Evolutionary conservation across 2,797 vertebrate species (phyloP).

Genomic region (Anguilla megastoma): DNA sequence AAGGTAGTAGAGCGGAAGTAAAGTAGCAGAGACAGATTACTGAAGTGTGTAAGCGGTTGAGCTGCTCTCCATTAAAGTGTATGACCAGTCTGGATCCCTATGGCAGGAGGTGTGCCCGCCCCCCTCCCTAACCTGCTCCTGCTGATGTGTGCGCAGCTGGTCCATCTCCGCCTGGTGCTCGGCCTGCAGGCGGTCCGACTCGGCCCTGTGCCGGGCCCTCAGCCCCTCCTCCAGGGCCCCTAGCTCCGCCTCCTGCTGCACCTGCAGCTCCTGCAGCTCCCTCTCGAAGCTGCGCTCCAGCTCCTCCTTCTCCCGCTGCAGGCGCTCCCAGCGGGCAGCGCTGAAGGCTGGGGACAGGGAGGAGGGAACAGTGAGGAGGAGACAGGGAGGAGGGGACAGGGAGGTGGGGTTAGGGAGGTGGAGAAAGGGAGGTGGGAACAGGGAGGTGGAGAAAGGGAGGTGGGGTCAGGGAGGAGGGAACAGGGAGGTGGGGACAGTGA

Average conservation of each 20-base stretch:
- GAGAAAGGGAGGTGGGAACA: neutral
- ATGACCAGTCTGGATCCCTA: neutral
- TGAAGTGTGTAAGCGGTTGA: neutral
- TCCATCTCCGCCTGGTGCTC: constrained; percentile 82
- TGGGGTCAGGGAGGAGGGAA: neutral
- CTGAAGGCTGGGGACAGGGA: constrained; percentile 72
- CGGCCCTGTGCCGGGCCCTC: constrained; percentile 72
- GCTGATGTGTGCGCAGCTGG: constrained; percentile 78
- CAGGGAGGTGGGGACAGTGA: neutral
- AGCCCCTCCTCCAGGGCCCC: constrained; percentile 78
- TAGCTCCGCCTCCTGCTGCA: constrained; percentile 84
- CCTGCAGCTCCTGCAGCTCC: constrained; percentile 78
- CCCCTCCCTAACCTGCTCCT: constrained; percentile 80
- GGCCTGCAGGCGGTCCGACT: constrained; percentile 75
- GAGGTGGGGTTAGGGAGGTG: neutral
- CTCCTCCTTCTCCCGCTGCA: constrained; percentile 83
- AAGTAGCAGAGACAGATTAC: neutral
- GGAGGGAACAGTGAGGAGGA: neutral
- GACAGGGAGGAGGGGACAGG: neutral
- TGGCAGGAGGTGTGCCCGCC: neutral
- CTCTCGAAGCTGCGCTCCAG: constrained; percentile 82
- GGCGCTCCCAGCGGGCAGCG: constrained; percentile 74
- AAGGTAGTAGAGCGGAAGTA: neutral
- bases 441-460: neutral
- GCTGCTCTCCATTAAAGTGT: neutral